Evolutionary conservation across 2,888 invertebrate species (phyloP).

Genomic region (Buathra laborator): DNA sequence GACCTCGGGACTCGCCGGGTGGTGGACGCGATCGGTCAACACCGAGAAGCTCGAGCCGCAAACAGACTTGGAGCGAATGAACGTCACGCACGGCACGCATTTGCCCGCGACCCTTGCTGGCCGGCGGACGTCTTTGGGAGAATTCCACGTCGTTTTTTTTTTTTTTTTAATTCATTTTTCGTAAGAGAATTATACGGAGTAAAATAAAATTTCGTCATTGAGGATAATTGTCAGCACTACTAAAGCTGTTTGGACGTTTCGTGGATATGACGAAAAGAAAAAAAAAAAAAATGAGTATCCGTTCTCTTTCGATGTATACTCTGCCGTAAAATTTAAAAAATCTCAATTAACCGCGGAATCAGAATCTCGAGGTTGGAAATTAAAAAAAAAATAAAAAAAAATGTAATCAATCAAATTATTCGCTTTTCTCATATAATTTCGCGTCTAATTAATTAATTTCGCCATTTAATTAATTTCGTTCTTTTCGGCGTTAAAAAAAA

Average conservation of each 20-base stretch:
- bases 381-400: conserved; percentile 36
- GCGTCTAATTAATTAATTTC: too few species aligned
- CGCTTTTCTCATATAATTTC: too few species aligned
- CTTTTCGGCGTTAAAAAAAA: neutral
- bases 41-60: conserved; percentile 17
- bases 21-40: conserved; percentile 60
- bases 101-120: conserved; percentile 60
- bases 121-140: conserved; percentile 36
- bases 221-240: neutral
- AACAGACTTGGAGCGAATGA: neutral
- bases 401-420: conserved; percentile 12
- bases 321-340: neutral
- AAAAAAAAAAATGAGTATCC: conserved; percentile 9
- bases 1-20: conserved; percentile 59
- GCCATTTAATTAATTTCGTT: too few species aligned
- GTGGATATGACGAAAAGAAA: neutral
- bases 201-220: conserved; percentile 19
- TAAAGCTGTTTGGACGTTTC: neutral
- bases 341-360: conserved; percentile 22
- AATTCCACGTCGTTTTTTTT: conserved; percentile 7
- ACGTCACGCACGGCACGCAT: conserved; percentile 37
- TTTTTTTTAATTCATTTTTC: neutral
- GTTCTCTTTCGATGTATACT: neutral
- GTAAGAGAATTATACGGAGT: neutral
- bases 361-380: neutral